A percentile compares a stretch with the other conserved stretches of the same genome.
phyloP scores from a whole-genome alignment of 2,888 invertebrate genomes.

The Orchestes rusci region DNA sequence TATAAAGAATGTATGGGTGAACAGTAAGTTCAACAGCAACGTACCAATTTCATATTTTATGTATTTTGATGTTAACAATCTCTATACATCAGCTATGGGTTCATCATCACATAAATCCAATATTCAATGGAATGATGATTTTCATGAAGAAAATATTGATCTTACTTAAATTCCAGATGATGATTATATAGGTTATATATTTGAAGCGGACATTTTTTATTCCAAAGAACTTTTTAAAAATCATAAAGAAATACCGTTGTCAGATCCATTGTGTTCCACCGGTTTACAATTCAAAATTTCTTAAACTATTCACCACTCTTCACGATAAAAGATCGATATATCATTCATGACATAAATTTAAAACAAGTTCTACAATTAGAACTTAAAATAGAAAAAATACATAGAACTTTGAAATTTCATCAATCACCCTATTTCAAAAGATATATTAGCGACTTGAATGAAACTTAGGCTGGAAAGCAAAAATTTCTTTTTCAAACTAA shows the following conservation, averaged over 20 bases:
- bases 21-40: not conserved
- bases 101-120: not conserved
- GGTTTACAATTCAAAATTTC: not conserved
- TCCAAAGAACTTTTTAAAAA: conserved; percentile 5
- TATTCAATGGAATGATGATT: not conserved
- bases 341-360: conserved; percentile 1
- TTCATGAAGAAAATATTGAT: not conserved
- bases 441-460: conserved; percentile 10
- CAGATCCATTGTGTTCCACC: conserved; percentile 9
- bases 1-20: too few species aligned
- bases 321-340: conserved; percentile 6
- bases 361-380: conserved; percentile 7
- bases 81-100: conserved; percentile 7
- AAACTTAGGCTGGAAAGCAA: conserved; percentile 7
- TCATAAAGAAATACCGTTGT: conserved; percentile 12
- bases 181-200: conserved; percentile 1
- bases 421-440: conserved; percentile 7
- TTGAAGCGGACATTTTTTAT: conserved; percentile 7
- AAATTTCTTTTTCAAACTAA: conserved; percentile 9
- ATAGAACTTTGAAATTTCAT: conserved; percentile 7
- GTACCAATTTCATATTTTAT: not conserved
- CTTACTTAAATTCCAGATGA: conserved; percentile 7
- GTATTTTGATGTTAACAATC: conserved; percentile 9
- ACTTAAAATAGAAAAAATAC: conserved; percentile 5
- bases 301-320: conserved; percentile 8